phyloP scores from a whole-genome alignment of 2,888 invertebrate genomes.

The Nasonovia ribisnigri region DNA sequence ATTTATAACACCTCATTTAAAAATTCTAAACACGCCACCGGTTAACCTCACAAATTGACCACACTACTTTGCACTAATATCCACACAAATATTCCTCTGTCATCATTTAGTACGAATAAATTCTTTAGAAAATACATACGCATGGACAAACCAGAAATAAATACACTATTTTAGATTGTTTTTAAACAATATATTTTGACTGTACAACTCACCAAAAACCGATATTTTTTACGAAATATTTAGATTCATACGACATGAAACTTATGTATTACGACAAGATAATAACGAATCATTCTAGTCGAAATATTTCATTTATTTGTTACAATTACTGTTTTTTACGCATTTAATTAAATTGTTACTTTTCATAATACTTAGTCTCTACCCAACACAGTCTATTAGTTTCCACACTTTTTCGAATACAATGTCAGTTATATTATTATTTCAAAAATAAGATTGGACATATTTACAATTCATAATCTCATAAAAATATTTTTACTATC shows the following conservation, averaged over 20 bases:
- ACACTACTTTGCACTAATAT: slow-evolving; percentile 10
- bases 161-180: not conserved
- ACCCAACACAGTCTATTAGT: not conserved
- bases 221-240: not conserved
- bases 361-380: not conserved
- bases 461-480: not conserved
- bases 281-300: not conserved
- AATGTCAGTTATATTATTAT: not conserved
- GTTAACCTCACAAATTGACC: not conserved
- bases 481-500: not conserved
- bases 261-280: not conserved
- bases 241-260: not conserved
- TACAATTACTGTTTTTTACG: not conserved
- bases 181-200: not conserved
- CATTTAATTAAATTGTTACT: not conserved
- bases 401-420: not conserved
- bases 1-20: slow-evolving; percentile 9
- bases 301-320: not conserved
- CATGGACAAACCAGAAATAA: not conserved
- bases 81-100: not conserved
- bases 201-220: not conserved
- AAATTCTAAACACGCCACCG: not conserved
- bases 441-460: not conserved
- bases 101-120: not conserved
- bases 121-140: not conserved